Base-by-base conservation (phyloP, 1,140 invertebrate species). In the Tigriopus japonicus region DNA sequence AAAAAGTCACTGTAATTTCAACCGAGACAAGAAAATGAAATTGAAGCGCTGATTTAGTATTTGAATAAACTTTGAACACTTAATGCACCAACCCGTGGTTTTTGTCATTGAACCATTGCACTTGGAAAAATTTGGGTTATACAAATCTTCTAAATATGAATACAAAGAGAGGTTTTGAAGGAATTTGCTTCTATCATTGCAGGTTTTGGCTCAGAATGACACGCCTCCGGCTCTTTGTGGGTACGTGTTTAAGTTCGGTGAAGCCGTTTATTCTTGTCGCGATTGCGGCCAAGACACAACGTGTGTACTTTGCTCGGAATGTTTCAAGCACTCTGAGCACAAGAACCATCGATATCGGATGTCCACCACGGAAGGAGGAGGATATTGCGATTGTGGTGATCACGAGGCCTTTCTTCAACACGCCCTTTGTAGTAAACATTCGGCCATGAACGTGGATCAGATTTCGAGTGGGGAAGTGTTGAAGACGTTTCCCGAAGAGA, bases 211-310 rank as follows among this genome's bases (percentile, higher is more conserved):
- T 56, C 68, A 71, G 53, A 64, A 71, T 23, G 75, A 77, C 62
- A 66, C 69, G 19, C 80, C 87, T 17, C 84, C 87, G 23, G 81
- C 85, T 14, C 78, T 97, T 0, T 98, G 96, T 74, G 93, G 93
- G 0, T 78, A 82, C 70, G 87, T 96, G 40, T 98, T 98, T 69
- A 93, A 92, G 74, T 81, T 82, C 69, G 92, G 92, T 6, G 95
- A 98, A 70, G 91, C 94, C 6, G 96, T 90, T 0, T 98, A 98
- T 71, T 90, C 86, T 66, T 99, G 95, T 71, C 77, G 92, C 60
- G 92, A 98, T 71, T 99, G 95, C 73, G 92, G 85, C 65, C 84
- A 90, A 76, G 95, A 99, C 75, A 82, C 84, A 42, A 98, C 95
- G 0, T 99, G 95, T 76, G 95, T 98, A 12, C 76, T 98, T 0